These are phyloP conservation scores for Chesias legatella DNA, from an alignment of 2,888 invertebrate species.

Conservation along the genomic window DNA sequence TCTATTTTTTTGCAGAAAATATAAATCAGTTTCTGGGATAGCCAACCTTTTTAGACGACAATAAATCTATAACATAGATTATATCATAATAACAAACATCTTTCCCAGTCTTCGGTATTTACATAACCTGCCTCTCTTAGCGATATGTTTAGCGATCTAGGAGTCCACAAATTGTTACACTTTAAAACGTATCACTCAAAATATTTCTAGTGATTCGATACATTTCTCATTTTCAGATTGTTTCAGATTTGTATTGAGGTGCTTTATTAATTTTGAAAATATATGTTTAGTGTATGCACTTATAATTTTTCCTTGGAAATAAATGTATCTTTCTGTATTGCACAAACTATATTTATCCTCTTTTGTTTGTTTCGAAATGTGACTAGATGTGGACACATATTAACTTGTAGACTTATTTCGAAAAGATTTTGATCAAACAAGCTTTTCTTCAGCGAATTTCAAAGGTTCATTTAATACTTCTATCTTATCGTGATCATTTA, in stretches of 20 bases:
- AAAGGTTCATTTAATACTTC: conserved; percentile 56
- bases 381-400: conserved; percentile 1
- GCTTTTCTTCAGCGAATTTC: conserved; percentile 72
- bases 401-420: neutral
- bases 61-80: conserved; percentile 6
- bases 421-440: conserved; percentile 53
- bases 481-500: conserved; percentile 40
- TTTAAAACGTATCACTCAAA: no score
- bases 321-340: no score
- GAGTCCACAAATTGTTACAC: conserved; percentile 12
- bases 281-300: no score
- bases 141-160: conserved; percentile 17
- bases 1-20: no score
- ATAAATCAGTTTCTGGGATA: no score
- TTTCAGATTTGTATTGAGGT: no score
- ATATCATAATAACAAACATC: conserved; percentile 4
- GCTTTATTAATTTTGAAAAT: no score
- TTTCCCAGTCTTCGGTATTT: conserved; percentile 18
- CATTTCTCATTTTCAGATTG: no score
- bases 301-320: no score
- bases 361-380: conserved; percentile 22
- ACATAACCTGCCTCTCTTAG: conserved; percentile 13
- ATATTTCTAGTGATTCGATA: no score
- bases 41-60: neutral
- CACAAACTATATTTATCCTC: no score